phyloP scores from a whole-genome alignment of 35 echinoderm and acorn worm species.

The Holothuria glaberrima region DNA sequence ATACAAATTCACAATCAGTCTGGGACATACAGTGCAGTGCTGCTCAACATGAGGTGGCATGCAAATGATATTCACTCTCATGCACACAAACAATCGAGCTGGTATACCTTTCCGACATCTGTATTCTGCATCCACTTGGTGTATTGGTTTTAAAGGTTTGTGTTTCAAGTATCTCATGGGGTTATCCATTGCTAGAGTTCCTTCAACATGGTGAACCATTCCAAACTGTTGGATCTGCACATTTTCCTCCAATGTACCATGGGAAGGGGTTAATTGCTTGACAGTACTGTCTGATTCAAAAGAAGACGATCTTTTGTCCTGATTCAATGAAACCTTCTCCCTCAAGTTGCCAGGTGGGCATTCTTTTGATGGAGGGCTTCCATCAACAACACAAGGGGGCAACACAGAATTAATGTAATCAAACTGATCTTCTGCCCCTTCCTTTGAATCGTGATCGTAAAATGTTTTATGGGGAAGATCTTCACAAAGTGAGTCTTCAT shows the following conservation, averaged over 20 bases:
- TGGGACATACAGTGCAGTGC: neutral
- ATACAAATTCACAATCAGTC: neutral
- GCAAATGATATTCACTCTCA: neutral
- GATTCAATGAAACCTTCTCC: too few species aligned
- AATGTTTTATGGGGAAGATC: neutral
- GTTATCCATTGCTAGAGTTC: neutral
- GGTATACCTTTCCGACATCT: constrained; percentile 78
- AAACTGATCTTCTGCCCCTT: neutral
- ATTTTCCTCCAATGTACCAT: neutral
- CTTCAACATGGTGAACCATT: too few species aligned
- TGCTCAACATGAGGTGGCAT: neutral
- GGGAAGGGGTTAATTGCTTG: too few species aligned
- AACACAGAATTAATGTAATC: neutral
- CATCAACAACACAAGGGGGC: neutral
- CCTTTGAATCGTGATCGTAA: neutral
- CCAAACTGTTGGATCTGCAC: too few species aligned
- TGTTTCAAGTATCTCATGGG: constrained; percentile 79
- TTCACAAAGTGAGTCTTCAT: constrained; percentile 48
- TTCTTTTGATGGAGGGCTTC: neutral
- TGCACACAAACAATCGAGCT: neutral
- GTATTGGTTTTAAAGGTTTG: constrained; percentile 88
- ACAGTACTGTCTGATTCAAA: too few species aligned
- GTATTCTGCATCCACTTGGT: constrained; percentile 88
- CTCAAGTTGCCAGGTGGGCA: too few species aligned
- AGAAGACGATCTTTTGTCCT: too few species aligned